Evolutionary conservation across 2,888 invertebrate species (phyloP).

Genomic region (Gandaritis pyraliata): DNA sequence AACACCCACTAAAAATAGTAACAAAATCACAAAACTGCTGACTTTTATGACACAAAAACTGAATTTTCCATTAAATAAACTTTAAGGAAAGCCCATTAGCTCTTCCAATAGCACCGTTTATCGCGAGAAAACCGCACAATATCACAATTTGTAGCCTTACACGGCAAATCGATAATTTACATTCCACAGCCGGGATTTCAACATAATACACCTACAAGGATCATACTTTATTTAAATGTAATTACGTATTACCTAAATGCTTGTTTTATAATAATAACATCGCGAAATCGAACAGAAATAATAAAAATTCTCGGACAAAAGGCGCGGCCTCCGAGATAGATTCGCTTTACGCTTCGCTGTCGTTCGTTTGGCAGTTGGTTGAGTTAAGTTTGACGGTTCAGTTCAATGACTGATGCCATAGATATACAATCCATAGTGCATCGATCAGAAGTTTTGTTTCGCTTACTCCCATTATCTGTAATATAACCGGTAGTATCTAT

Average conservation of each 20-base stretch:
- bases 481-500: background rate
- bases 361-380: slow-evolving; percentile 61
- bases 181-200: slow-evolving; percentile 47
- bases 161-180: slow-evolving; percentile 75
- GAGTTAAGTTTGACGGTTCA: slow-evolving; percentile 71
- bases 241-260: slow-evolving; percentile 66
- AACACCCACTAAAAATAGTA: slow-evolving; percentile 86
- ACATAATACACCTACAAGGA: slow-evolving; percentile 6
- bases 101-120: slow-evolving; percentile 52
- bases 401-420: slow-evolving; percentile 70
- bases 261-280: slow-evolving; percentile 74
- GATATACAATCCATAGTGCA: slow-evolving; percentile 52
- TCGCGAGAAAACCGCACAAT: slow-evolving; percentile 63
- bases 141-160: slow-evolving; percentile 62
- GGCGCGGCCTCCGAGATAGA: slow-evolving; percentile 80
- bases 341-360: no score
- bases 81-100: slow-evolving; percentile 47
- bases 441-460: slow-evolving; percentile 33
- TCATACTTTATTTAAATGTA: slow-evolving; percentile 15
- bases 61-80: slow-evolving; percentile 44
- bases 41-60: slow-evolving; percentile 62
- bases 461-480: slow-evolving; percentile 33
- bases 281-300: slow-evolving; percentile 73
- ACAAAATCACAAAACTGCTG: slow-evolving; percentile 68
- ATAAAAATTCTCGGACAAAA: slow-evolving; percentile 71